These are phyloP conservation scores for Linnaemya tessellans DNA, from an alignment of 2,888 invertebrate genomes.

Conservation along the genomic window DNA sequence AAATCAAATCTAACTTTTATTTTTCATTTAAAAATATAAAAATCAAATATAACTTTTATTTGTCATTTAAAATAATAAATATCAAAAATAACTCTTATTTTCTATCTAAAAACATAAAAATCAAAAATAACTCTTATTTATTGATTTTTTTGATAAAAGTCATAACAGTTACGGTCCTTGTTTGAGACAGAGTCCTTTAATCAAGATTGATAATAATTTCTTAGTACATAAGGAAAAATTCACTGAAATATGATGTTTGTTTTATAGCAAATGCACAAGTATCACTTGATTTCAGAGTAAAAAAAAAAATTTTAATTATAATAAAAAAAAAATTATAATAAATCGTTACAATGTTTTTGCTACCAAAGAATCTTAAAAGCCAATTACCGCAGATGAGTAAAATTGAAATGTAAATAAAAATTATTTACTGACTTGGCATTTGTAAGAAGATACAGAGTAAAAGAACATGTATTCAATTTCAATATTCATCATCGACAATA, in stretches of 20 bases:
- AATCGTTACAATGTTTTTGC: not conserved
- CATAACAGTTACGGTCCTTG: no score
- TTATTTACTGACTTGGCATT: slow-evolving; percentile 8
- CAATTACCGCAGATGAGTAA: slow-evolving; percentile 21
- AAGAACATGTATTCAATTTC: not conserved
- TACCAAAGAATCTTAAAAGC: slow-evolving; percentile 37
- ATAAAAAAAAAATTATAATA: not conserved
- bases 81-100: no score
- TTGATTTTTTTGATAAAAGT: no score
- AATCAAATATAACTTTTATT: no score
- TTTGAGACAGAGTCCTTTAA: no score
- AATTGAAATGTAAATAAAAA: slow-evolving; percentile 13
- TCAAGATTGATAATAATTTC: not conserved
- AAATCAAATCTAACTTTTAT: no score
- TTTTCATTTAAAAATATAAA: no score
- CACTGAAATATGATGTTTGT: not conserved
- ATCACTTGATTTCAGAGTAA: not conserved
- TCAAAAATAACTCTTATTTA: no score
- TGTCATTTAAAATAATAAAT: no score
- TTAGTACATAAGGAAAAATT: not conserved
- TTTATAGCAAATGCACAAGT: not conserved
- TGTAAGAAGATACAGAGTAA: not conserved
- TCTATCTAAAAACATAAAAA: no score
- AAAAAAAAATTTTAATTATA: not conserved
- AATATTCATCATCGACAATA: slow-evolving; percentile 15